Evolutionary conservation across 2,797 vertebrate genomes (phyloP).

Genomic region (Euphonia xanthogaster): DNA sequence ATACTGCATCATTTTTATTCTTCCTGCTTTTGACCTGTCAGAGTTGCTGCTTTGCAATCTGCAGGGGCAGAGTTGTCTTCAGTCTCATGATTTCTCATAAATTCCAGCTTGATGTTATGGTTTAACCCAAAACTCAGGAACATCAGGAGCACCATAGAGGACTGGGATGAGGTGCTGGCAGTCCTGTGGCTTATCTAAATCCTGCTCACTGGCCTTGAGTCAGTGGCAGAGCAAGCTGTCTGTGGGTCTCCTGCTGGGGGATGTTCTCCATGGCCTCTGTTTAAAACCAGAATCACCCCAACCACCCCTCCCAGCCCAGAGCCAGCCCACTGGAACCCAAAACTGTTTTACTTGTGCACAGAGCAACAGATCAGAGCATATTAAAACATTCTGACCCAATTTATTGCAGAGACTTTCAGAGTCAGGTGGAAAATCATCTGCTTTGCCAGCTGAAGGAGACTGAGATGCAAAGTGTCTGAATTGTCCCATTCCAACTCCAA

Average conservation of each 20-base stretch:
- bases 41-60: not conserved
- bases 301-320: not conserved
- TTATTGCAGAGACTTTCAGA: not conserved
- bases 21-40: not conserved
- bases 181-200: not conserved
- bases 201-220: not conserved
- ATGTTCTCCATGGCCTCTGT: not conserved
- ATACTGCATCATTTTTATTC: not conserved
- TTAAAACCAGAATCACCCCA: not conserved
- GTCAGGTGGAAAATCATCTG: not conserved
- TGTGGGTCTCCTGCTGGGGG: not conserved
- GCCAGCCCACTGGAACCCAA: not conserved
- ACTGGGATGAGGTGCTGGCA: not conserved
- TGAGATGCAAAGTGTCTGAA: not conserved
- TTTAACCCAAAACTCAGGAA: not conserved
- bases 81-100: not conserved
- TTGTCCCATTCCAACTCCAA: not conserved
- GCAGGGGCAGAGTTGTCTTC: not conserved
- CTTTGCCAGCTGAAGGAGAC: not conserved
- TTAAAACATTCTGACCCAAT: not conserved
- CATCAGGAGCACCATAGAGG: not conserved
- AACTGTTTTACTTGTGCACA: not conserved
- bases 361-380: not conserved
- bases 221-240: not conserved
- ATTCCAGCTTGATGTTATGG: not conserved